Evolutionary conservation across 2,888 invertebrate species (phyloP).

Genomic region (Nomada fucata): DNA sequence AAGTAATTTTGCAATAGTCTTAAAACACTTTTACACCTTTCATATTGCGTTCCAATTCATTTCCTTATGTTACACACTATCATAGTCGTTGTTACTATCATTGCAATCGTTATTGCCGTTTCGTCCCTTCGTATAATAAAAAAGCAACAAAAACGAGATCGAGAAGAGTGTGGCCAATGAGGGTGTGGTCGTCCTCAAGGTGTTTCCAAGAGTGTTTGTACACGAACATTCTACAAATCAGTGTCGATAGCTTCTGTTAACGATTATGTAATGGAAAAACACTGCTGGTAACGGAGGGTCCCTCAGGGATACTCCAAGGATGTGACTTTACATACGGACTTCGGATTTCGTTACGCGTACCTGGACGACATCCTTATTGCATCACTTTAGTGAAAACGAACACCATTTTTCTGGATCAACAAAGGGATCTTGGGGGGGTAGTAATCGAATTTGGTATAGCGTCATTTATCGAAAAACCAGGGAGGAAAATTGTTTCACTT

Average conservation of each 20-base stretch:
- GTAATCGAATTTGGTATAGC: too few species aligned
- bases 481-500: neutral
- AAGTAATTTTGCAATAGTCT: constrained; percentile 44
- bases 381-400: constrained; percentile 1
- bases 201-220: neutral
- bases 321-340: constrained; percentile 44
- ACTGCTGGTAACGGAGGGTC: constrained; percentile 37
- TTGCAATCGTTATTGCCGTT: neutral
- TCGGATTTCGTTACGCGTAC: constrained; percentile 29
- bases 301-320: constrained; percentile 54
- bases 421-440: too few species aligned
- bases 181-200: constrained; percentile 31
- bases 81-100: neutral
- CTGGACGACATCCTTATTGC: constrained; percentile 33
- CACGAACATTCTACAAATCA: constrained; percentile 13
- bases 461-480: neutral
- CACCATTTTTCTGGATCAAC: neutral
- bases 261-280: constrained; percentile 55
- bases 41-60: neutral
- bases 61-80: neutral
- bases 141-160: neutral
- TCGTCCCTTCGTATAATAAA: too few species aligned
- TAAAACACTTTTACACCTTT: too few species aligned
- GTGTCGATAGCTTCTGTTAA: constrained; percentile 22
- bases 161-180: neutral